phyloP scores from a whole-genome alignment of 2,888 invertebrate species.

The Sthenelais limicola region DNA sequence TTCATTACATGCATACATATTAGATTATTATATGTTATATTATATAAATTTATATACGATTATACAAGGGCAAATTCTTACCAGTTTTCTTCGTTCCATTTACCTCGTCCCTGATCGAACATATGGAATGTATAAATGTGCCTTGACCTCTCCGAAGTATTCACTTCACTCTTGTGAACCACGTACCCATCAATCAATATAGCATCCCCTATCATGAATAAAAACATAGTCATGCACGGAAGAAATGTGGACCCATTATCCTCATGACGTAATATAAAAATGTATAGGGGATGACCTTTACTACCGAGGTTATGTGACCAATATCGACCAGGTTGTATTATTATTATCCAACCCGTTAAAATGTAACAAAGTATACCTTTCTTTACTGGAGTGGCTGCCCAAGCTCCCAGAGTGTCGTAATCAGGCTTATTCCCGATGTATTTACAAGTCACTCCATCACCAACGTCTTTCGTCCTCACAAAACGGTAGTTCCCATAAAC shows the following conservation, averaged over 20 bases:
- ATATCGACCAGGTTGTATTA: neutral
- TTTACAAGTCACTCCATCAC: slow-evolving; percentile 59
- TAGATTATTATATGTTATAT: too few species aligned
- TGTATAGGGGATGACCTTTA: neutral
- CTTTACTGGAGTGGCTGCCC: slow-evolving; percentile 84
- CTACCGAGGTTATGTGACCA: neutral
- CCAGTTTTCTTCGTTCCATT: slow-evolving; percentile 75
- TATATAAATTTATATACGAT: too few species aligned
- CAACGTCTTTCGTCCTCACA: slow-evolving; percentile 81
- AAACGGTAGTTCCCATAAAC: slow-evolving; percentile 74
- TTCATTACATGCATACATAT: too few species aligned
- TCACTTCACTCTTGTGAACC: slow-evolving; percentile 91
- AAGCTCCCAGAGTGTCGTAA: slow-evolving; percentile 78
- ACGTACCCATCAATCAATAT: slow-evolving; percentile 93
- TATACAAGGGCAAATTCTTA: too few species aligned
- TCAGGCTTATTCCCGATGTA: slow-evolving; percentile 77
- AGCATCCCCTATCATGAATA: slow-evolving; percentile 78
- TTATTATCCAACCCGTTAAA: too few species aligned
- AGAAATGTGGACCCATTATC: neutral
- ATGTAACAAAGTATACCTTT: slow-evolving; percentile 85
- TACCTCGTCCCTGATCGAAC: slow-evolving; percentile 80
- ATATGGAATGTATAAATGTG: slow-evolving; percentile 97
- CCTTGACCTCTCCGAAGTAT: slow-evolving; percentile 86
- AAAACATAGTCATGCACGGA: neutral
- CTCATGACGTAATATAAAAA: neutral